Evolutionary conservation across 1,140 invertebrate species (phyloP), one percentile per base, ranked within the genome.

Genomic region (Ladona fulva): DNA sequence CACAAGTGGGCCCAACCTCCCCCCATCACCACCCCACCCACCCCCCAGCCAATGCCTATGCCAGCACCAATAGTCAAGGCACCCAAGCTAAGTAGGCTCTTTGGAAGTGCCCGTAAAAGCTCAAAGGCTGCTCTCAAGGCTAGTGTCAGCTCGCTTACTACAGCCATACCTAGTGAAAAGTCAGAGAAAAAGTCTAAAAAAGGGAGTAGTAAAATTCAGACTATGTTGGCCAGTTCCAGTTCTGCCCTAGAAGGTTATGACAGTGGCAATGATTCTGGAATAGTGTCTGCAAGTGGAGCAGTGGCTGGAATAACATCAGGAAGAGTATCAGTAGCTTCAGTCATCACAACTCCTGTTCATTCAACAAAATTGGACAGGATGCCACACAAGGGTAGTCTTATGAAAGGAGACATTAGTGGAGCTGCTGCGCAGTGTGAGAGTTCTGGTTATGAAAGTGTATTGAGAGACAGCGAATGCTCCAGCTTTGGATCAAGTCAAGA

Each of bases 401-500:
- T 79, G 1, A 75, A 78, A 11, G 74, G 79, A 0, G 77, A 80
- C 1, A 81, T 80, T n/a, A 78, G 79, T 77, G 79, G 77, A 5
- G 80, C 80, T 59, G 81, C 78, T 75, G 80, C 79, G 12, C 84
- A 79, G 82, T 84, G 78, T 0, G 93, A 94, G 83, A 95, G 94
- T 82, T 90, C 89, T 37, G 95, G 95, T 1, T 96, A 97, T 83
- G 95, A 96, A 81, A 95, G 93, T 82, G 92, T 96, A 78, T 91
- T 94, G 0, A 85, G 94, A 79, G 94, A 96, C 81, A 87, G 86
- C 77, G 87, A 88, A 81, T 86, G 84, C 0, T 87, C 86, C 16
- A 94, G 93, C 77, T 92, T 94, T 81, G 92, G 92, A 74, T 94
- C 92, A n/a, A 94, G 92, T 79, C 90, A 94, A 79, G 92, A 92